Conservation (phyloP, 2,888 invertebrate genomes). For the Drosophila paucipuncta region DNA sequence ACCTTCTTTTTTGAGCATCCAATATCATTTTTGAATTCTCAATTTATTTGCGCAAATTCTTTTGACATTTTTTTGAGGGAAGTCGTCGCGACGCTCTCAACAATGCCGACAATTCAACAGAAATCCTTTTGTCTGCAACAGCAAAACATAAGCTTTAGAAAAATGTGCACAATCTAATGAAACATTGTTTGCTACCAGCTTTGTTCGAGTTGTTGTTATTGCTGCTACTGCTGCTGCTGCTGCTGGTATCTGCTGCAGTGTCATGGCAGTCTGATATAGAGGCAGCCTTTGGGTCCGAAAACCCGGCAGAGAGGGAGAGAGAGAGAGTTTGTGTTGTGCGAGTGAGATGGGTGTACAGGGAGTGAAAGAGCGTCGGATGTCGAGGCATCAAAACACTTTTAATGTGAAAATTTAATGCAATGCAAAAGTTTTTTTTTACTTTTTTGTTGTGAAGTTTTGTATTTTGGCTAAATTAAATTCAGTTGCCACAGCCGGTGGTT, state of each 20-base stretch:
- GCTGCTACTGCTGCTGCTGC: background rate
- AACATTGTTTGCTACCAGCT: conserved; percentile 39
- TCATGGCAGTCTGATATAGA: conserved; percentile 33
- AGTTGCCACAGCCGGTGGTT: conserved; percentile 25
- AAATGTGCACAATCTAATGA: conserved; percentile 42
- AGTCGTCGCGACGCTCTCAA: conserved; percentile 20
- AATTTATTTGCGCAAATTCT: conserved; percentile 63
- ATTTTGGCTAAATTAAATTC: conserved; percentile 26
- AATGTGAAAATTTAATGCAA: conserved; percentile 51
- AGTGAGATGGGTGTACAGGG: background rate
- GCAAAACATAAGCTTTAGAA: conserved; percentile 6
- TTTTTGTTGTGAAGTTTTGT: background rate
- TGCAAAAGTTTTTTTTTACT: conserved; percentile 32
- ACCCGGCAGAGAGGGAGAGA: background rate
- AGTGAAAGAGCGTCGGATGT: conserved; percentile 29
- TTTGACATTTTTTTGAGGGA: conserved; percentile 49
- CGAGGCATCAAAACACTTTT: conserved; percentile 55
- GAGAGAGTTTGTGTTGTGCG: conserved; percentile 7
- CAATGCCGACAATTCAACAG: conserved; percentile 30
- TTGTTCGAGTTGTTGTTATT: background rate
- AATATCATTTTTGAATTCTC: conserved; percentile 53
- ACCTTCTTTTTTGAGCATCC: conserved; percentile 6
- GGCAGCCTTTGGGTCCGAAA: conserved; percentile 20
- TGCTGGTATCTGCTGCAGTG: conserved; percentile 27
- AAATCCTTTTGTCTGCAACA: conserved; percentile 14